Percentiles rank a stretch among this genome's conserved stretches.
Conservation (phyloP, 2,797 vertebrate genomes). For the Coranthus polyacanthus region DNA sequence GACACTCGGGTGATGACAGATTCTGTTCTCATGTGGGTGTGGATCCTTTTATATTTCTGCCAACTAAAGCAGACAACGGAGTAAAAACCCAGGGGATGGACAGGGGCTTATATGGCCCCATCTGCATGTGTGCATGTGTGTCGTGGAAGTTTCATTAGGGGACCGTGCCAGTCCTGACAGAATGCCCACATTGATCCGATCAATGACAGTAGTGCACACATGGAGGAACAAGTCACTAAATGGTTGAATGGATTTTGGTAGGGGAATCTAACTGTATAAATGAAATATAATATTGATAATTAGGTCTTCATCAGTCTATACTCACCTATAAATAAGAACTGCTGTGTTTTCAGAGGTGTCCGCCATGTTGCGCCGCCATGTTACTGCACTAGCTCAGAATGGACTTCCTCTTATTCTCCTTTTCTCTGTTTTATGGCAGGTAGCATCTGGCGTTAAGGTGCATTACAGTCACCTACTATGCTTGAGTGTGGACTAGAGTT, state of each 20-base stretch:
- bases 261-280: too few species aligned
- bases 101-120: slow-evolving; percentile 64
- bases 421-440: too few species aligned
- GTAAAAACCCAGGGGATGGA: slow-evolving; percentile 67
- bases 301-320: too few species aligned
- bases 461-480: too few species aligned
- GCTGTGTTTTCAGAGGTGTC: too few species aligned
- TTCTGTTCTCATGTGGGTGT: slow-evolving; percentile 75
- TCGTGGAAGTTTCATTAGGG: slow-evolving; percentile 44
- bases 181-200: slow-evolving; percentile 54
- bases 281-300: too few species aligned
- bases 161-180: slow-evolving; percentile 64
- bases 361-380: too few species aligned
- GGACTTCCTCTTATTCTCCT: too few species aligned
- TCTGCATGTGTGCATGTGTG: slow-evolving; percentile 60
- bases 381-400: too few species aligned
- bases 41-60: slow-evolving; percentile 77
- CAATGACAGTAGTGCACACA: slow-evolving; percentile 48
- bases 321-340: too few species aligned
- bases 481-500: too few species aligned
- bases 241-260: slow-evolving; percentile 39
- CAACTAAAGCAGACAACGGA: slow-evolving; percentile 79
- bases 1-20: slow-evolving; percentile 75
- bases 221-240: slow-evolving; percentile 42
- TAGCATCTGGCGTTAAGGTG: too few species aligned